These are phyloP conservation scores for Malthinus seriepunctatus DNA, from an alignment of 2,888 invertebrate species.

Conservation along the genomic window DNA sequence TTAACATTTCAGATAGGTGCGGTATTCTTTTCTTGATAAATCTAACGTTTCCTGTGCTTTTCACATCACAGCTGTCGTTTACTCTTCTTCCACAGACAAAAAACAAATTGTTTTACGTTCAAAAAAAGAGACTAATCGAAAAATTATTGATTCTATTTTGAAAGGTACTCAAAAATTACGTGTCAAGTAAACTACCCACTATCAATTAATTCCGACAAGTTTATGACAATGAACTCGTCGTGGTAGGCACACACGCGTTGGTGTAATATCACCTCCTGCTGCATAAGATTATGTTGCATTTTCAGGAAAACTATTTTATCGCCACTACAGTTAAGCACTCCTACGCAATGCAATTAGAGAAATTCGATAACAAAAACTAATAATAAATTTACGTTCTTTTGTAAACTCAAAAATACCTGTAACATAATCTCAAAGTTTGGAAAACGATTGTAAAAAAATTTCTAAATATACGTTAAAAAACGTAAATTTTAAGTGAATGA, in stretches of 20 bases:
- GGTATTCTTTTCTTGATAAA: constrained; percentile 19
- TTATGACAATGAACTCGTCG: constrained; percentile 4
- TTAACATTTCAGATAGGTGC: constrained; percentile 13
- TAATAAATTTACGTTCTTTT: background rate
- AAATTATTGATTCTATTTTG: too few relatives aligned
- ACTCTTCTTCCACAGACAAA: background rate
- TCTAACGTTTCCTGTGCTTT: constrained; percentile 21
- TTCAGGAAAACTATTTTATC: constrained; percentile 24
- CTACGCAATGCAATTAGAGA: constrained; percentile 24
- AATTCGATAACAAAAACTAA: background rate
- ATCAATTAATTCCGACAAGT: background rate
- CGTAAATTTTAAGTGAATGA: constrained; percentile 2
- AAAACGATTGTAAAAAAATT: constrained; percentile 2
- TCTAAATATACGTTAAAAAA: background rate
- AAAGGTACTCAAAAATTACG: background rate
- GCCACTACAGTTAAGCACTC: constrained; percentile 31
- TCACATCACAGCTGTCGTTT: constrained; percentile 17
- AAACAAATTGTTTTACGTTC: too few relatives aligned
- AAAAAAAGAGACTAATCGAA: too few relatives aligned
- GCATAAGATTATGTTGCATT: constrained; percentile 14
- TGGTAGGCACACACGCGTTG: background rate
- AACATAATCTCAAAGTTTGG: background rate
- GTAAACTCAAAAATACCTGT: background rate
- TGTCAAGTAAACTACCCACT: background rate
- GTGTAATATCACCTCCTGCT: constrained; percentile 17